Conservation (phyloP, 2,113 vertebrate genomes). For the Trinectes maculatus region DNA sequence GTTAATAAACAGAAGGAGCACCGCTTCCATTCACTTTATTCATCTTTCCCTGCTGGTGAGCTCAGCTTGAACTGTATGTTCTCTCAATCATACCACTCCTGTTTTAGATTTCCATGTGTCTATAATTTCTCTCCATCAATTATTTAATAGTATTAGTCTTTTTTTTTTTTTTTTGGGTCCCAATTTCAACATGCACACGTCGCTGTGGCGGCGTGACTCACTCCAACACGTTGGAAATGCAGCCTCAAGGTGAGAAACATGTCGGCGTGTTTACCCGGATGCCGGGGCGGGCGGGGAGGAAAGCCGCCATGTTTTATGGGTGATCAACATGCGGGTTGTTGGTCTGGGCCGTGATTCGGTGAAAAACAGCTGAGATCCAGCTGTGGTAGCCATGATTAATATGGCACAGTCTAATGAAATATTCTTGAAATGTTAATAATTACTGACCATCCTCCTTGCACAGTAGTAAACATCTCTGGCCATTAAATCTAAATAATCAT, state of each 20-base stretch:
- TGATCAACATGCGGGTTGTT: slow-evolving; percentile 23
- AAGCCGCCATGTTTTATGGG: slow-evolving; percentile 29
- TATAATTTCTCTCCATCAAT: slow-evolving; percentile 41
- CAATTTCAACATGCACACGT: slow-evolving; percentile 38
- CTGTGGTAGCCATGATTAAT: slow-evolving; percentile 40
- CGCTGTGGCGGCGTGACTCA: slow-evolving; percentile 31
- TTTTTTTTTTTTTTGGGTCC: slow-evolving; percentile 13
- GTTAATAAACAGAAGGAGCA: slow-evolving; percentile 13
- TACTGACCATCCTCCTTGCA: slow-evolving; percentile 59
- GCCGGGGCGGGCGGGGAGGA: slow-evolving; percentile 2
- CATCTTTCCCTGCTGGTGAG: background rate
- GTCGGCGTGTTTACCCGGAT: slow-evolving; percentile 18
- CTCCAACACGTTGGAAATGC: slow-evolving; percentile 40
- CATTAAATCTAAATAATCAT: slow-evolving; percentile 58
- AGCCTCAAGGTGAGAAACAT: slow-evolving; percentile 50
- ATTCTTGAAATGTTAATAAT: slow-evolving; percentile 64
- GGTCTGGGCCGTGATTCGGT: background rate
- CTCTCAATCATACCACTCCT: no score
- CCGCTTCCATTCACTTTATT: slow-evolving; percentile 7
- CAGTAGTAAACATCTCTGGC: slow-evolving; percentile 45
- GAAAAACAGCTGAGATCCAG: slow-evolving; percentile 24
- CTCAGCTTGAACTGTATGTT: background rate
- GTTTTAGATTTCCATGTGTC: slow-evolving; percentile 19
- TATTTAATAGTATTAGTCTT: slow-evolving; percentile 33
- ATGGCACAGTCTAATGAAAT: slow-evolving; percentile 40